A percentile compares a stretch with the other conserved stretches of the same genome.
These are phyloP conservation scores for Cotesia congregata DNA, from an alignment of 2,888 invertebrate species.

Conservation along the genomic window DNA sequence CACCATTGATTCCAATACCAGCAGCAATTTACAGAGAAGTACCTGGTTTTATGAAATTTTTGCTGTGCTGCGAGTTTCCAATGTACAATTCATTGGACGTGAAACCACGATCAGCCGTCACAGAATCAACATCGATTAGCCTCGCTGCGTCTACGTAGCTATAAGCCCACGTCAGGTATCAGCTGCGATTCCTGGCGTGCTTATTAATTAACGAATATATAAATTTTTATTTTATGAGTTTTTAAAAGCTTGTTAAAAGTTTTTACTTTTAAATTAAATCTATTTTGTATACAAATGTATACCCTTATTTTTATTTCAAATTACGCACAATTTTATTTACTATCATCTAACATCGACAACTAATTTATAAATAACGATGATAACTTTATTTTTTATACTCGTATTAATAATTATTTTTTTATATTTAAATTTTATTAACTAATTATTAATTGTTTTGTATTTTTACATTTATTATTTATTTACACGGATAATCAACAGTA, in stretches of 20 bases:
- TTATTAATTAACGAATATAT: neutral
- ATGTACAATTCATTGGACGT: slow-evolving; percentile 85
- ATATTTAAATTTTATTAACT: neutral
- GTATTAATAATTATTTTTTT: neutral
- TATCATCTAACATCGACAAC: neutral
- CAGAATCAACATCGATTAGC: slow-evolving; percentile 80
- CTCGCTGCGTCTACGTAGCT: slow-evolving; percentile 83
- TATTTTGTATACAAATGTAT: neutral
- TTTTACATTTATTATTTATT: neutral
- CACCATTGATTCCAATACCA: slow-evolving; percentile 90
- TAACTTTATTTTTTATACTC: neutral
- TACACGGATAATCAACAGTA: neutral
- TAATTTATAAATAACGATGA: neutral
- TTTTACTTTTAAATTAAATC: neutral
- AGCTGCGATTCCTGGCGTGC: slow-evolving; percentile 27
- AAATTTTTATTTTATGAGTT: neutral
- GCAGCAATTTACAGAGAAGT: slow-evolving; percentile 90
- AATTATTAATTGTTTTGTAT: neutral
- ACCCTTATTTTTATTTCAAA: slow-evolving; percentile 4
- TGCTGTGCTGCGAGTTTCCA: slow-evolving; percentile 91
- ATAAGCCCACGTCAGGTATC: slow-evolving; percentile 72
- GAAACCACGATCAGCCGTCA: slow-evolving; percentile 76
- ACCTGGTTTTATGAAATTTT: slow-evolving; percentile 84
- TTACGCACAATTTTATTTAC: neutral
- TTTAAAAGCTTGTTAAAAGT: neutral